Evolutionary conservation across 2,888 invertebrate species (phyloP).

Genomic region (Cistogaster globosa): DNA sequence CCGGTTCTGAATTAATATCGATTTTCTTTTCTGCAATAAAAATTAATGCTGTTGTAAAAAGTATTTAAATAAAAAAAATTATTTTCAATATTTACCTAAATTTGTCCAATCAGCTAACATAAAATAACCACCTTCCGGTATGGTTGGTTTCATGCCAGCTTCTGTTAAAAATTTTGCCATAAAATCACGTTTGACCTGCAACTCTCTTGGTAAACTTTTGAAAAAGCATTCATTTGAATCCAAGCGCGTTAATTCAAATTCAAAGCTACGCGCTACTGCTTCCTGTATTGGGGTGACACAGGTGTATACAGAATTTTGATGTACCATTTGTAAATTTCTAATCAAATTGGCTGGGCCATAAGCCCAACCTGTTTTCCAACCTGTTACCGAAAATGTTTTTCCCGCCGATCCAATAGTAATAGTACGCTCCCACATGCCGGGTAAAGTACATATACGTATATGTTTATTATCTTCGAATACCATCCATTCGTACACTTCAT

Average conservation of each 20-base stretch:
- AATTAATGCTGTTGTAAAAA: not conserved
- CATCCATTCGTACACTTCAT: conserved; percentile 99
- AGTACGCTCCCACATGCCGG: conserved; percentile 99
- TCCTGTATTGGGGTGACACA: conserved; percentile 96
- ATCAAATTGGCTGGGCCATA: conserved; percentile 94
- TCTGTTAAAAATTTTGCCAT: conserved; percentile 89
- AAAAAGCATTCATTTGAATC: conserved; percentile 93
- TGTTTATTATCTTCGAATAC: conserved; percentile 92
- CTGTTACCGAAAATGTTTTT: conserved; percentile 98
- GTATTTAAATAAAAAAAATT: not conserved
- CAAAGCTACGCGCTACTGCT: conserved; percentile 95
- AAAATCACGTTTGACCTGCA: conserved; percentile 90
- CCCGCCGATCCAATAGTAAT: conserved; percentile 98
- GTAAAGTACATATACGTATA: conserved; percentile 96
- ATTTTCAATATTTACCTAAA: conserved; percentile 84
- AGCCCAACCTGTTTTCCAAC: conserved; percentile 99
- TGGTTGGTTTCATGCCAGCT: conserved; percentile 93
- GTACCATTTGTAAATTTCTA: conserved; percentile 91
- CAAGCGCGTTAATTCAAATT: conserved; percentile 89
- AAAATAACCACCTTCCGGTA: conserved; percentile 99
- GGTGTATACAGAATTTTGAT: conserved; percentile 97
- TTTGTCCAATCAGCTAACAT: conserved; percentile 96
- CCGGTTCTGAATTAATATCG: conserved; percentile 87
- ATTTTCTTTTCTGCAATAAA: conserved; percentile 85
- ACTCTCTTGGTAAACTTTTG: conserved; percentile 88